These are phyloP conservation scores for Cosmopolites sordidus DNA, from an alignment of 2,888 invertebrate species.

Conservation along the genomic window DNA sequence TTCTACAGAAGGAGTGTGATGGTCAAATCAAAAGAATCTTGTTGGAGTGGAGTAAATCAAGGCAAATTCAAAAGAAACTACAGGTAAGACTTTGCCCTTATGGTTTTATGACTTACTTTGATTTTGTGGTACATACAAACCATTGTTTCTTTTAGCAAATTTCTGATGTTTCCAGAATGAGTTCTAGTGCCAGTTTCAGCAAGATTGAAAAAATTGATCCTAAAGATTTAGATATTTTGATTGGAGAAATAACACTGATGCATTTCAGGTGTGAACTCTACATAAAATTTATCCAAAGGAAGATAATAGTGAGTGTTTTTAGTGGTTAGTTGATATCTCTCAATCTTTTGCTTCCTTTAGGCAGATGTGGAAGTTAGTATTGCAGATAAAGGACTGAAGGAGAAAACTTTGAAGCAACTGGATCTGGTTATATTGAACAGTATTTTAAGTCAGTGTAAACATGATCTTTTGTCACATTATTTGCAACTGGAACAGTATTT, in stretches of 20 bases:
- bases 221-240: constrained; percentile 78
- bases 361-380: constrained; percentile 61
- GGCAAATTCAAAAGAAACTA: constrained; percentile 62
- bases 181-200: constrained; percentile 42
- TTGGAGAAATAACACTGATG: constrained; percentile 88
- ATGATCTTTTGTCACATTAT: constrained; percentile 82
- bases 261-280: constrained; percentile 89
- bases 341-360: constrained; percentile 42
- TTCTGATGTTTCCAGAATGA: constrained; percentile 55
- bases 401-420: constrained; percentile 49
- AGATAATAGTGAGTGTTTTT: constrained; percentile 59
- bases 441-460: constrained; percentile 70
- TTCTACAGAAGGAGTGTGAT: constrained; percentile 79
- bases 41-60: constrained; percentile 66
- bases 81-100: constrained; percentile 40
- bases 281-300: constrained; percentile 76
- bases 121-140: background rate
- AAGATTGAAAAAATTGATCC: constrained; percentile 65
- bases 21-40: constrained; percentile 59
- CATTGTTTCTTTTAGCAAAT: constrained; percentile 19
- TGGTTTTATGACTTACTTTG: no score
- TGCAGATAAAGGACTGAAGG: constrained; percentile 51
- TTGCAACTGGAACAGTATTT: constrained; percentile 90
- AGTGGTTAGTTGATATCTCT: no score
- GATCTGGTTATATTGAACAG: constrained; percentile 68